Base-by-base conservation (phyloP, 2,888 invertebrate species). In the Oscheius onirici region DNA sequence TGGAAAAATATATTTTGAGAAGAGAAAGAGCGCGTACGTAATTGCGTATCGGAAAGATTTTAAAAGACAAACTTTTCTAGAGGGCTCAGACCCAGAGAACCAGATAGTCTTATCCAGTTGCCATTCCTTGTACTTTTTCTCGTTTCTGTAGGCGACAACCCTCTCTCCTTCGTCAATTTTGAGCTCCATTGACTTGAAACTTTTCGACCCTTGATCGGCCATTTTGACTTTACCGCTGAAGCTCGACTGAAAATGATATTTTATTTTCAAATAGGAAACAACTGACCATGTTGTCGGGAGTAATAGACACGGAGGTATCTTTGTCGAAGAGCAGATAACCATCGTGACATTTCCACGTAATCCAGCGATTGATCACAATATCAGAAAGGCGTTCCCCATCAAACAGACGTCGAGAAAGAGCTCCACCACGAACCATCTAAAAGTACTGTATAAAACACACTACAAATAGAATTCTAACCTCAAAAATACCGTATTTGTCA, bases 221-320 rank as follows among this genome's bases (percentile, higher is more conserved):
- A 85, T 69, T 60, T 83, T 82, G 22, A 87, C 76, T 49, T 85
- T 83, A 3, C 84, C 82, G 1, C 83, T 82, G 66, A 83, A 84
- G 10, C 79, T 72, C 49, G 72, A 69, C 49, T 71, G 17, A 43
- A 72, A 63, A n/a, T 3, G 28, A 40, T 17, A 6, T 11, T 11
- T 13, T 58, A 13, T 40, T 17, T 17, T 8, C 17, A 15, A n/a
- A n/a, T n/a, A n/a, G n/a, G n/a, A n/a, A 6, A 57, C 58, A n/a
- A n/a, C n/a, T n/a, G 13, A 72, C 75, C 75, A 74, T 73, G 20
- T 77, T 76, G 41, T 75, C 73, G 1, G 69, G 71, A 49, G 70
- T 60, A 52, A 63, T 66, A 11, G 55, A 54, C 60, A 65, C 57
- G 15, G 63, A 17, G 44, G 28, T 13, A 41, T 78, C 78, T 46